Percentiles rank a stretch among this genome's conserved stretches.
These are phyloP conservation scores for Campoplex capitator DNA, from an alignment of 2,888 invertebrate species.

Conservation along the genomic window DNA sequence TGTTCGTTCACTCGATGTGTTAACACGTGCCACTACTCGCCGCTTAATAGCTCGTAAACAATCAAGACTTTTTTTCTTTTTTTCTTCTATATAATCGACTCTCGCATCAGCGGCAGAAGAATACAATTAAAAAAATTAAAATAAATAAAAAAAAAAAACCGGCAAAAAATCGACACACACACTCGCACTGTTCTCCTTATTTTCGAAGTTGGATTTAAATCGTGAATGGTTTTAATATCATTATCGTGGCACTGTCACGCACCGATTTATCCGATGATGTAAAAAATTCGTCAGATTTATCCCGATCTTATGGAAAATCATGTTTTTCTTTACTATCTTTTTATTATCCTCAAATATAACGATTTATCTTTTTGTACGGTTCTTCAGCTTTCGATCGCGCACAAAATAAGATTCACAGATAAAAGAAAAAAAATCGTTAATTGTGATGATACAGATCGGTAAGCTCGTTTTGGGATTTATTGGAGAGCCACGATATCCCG, in stretches of 20 bases:
- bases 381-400: neutral
- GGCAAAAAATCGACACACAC: constrained; percentile 17
- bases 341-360: neutral
- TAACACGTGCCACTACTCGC: constrained; percentile 3
- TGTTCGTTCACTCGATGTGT: constrained; percentile 6
- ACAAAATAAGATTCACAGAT: neutral
- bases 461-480: neutral
- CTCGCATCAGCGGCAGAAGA: neutral
- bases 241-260: constrained; percentile 58
- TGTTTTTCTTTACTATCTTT: constrained; percentile 14
- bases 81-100: neutral
- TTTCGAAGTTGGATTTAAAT: neutral
- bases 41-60: constrained; percentile 7
- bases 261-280: constrained; percentile 57
- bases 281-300: constrained; percentile 27
- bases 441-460: neutral
- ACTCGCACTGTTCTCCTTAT: constrained; percentile 29
- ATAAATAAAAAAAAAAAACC: neutral
- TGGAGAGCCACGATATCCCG: neutral
- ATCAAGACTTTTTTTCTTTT: neutral
- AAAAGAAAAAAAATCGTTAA: neutral
- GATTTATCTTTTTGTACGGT: neutral
- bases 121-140: neutral
- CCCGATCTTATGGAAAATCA: constrained; percentile 58
- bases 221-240: constrained; percentile 29